Conservation (phyloP, 2,113 vertebrate species). For the Sylvietta virens region DNA sequence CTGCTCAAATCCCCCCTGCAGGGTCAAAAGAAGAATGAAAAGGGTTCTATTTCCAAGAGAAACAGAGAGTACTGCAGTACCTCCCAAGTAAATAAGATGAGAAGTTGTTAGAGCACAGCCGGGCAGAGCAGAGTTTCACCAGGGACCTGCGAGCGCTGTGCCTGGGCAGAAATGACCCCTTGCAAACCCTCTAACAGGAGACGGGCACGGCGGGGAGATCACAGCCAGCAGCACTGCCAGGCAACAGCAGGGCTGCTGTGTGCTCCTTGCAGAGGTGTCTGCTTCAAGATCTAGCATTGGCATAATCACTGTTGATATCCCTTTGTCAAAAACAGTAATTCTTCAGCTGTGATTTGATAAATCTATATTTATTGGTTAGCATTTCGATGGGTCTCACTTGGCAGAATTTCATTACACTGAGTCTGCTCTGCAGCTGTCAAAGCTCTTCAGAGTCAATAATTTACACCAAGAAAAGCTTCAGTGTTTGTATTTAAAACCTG, state of each 20-base stretch:
- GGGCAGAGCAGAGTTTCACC: not conserved
- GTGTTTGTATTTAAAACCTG: not conserved
- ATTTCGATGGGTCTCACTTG: not conserved
- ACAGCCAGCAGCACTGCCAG: not conserved
- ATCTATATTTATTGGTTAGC: not conserved
- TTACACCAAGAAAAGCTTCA: not conserved
- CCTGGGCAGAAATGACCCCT: not conserved
- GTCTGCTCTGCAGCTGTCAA: not conserved
- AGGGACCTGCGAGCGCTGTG: not conserved
- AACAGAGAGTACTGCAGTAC: not conserved
- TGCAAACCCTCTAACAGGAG: not conserved
- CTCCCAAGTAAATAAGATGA: not conserved
- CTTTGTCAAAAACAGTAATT: not conserved
- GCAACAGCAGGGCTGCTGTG: not conserved
- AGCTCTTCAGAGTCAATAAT: not conserved
- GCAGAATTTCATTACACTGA: not conserved
- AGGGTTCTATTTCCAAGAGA: not conserved
- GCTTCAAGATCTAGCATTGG: not conserved
- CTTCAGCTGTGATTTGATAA: not conserved
- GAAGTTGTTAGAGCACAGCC: not conserved
- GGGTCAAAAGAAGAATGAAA: not conserved
- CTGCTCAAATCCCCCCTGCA: not conserved
- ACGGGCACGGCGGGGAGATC: not conserved
- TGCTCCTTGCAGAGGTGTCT: not conserved
- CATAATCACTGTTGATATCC: not conserved